Evolutionary conservation across 2,888 invertebrate species (phyloP), one percentile per base, ranked within the genome.

Genomic region (Drosophila subquinaria): DNA sequence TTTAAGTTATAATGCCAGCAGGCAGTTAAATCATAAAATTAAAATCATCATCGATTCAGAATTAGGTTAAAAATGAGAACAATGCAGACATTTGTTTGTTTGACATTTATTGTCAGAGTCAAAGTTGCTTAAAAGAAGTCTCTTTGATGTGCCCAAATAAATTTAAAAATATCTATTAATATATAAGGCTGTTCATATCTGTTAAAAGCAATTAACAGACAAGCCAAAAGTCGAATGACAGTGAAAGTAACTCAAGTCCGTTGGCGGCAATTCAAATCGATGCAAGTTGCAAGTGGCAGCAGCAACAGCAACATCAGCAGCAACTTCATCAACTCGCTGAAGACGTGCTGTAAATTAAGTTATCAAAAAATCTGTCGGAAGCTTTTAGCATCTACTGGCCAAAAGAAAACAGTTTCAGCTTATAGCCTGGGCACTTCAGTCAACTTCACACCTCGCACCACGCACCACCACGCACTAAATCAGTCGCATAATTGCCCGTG

Each of bases 331-430:
- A 82, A 69, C 71, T 66, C 69, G 61, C 52, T 47, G 71, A 62
- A 81, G 84, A 87, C 89, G 66, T 66, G 69, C 62, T 59, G 81
- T 85, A 88, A 86, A 86, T 86, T 85, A 89, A 86, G 90, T 82
- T 86, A 86, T 86, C 88, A 88, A 88, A 79, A 87, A 71, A 66
- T 69, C 73, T 85, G 88, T 89, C 86, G 88, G 86, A 85, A 88
- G 85, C 81, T 89, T 88, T 89, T 85, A 84, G 88, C 85, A 87
- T 84, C 76, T 73, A 52, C 67, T 52, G 47, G 38, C 61, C 67
- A 57, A 73, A 76, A 69, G 63, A 64, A 73, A 69, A 67, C 50
- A 43, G 51, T 59, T 42, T 55, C 74, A 59, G n/a, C 51, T 63
- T 48, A 11, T 6, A 59, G 53, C 40, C 59, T 36, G 47, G 35